Conservation (phyloP, 2,797 vertebrate genomes). For the Pseudochirops cupreus region DNA sequence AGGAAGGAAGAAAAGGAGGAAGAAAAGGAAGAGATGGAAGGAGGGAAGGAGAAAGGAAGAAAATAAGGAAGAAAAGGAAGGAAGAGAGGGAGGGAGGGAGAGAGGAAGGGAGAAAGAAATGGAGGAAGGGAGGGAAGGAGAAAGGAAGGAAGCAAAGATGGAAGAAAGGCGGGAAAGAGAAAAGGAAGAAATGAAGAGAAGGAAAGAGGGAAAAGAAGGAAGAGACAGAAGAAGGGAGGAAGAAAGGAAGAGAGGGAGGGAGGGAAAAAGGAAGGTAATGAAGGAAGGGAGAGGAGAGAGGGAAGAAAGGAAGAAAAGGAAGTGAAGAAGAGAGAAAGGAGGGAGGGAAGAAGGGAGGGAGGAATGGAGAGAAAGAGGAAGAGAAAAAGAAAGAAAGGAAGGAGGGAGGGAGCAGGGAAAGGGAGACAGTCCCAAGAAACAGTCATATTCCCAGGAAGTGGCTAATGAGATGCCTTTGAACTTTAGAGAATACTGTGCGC, state of each 20-base stretch:
- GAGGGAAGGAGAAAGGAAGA: background rate
- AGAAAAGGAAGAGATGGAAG: too few relatives aligned
- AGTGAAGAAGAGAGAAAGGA: too few relatives aligned
- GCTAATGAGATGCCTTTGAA: background rate
- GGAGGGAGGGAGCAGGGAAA: background rate
- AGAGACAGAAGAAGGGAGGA: too few relatives aligned
- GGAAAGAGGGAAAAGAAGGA: rapidly evolving
- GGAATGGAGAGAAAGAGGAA: too few relatives aligned
- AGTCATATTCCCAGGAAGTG: background rate
- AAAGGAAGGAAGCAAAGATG: too few relatives aligned
- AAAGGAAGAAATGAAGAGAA: background rate
- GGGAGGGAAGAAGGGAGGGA: too few relatives aligned
- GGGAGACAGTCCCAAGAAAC: background rate
- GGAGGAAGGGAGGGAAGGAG: rapidly evolving
- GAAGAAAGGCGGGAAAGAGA: background rate
- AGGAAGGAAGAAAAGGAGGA: too few relatives aligned
- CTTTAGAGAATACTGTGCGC: background rate
- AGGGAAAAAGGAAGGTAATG: rapidly evolving
- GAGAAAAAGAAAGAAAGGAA: too few relatives aligned
- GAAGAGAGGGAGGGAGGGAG: too few relatives aligned
- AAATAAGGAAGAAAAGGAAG: rapidly evolving
- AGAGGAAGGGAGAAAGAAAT: rapidly evolving
- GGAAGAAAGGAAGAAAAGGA: too few relatives aligned
- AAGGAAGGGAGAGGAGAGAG: too few relatives aligned
- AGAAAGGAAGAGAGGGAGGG: rapidly evolving